phyloP scores from a whole-genome alignment of 2,888 invertebrate genomes.

The Dynastes tityus region DNA sequence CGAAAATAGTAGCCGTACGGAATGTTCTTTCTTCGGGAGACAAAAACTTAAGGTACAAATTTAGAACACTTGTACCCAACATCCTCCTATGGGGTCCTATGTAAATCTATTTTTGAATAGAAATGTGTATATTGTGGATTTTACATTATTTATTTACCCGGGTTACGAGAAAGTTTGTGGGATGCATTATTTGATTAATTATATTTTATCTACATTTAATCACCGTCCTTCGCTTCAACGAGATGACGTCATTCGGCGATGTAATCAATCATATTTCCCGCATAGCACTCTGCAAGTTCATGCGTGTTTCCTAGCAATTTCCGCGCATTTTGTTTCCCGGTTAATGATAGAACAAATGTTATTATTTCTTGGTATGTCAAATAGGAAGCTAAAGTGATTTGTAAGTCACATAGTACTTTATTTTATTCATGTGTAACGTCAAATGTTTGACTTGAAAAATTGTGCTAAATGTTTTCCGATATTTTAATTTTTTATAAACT shows the following conservation, averaged over 20 bases:
- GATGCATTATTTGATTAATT: constrained; percentile 6
- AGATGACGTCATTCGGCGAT: not conserved
- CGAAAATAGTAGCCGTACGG: constrained; percentile 19
- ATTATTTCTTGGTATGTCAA: too few relatives aligned
- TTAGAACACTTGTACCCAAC: not conserved
- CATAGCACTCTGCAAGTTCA: not conserved
- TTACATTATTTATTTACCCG: not conserved
- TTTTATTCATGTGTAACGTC: too few relatives aligned
- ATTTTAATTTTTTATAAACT: too few relatives aligned
- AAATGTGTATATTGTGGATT: not conserved
- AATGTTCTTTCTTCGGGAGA: constrained; percentile 11
- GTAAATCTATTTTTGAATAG: not conserved
- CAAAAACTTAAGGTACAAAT: not conserved
- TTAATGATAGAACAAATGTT: too few relatives aligned
- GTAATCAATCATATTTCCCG: not conserved
- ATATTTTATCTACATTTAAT: constrained; percentile 7
- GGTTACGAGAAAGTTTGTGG: not conserved
- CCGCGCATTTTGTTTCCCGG: too few relatives aligned
- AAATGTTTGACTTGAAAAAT: too few relatives aligned
- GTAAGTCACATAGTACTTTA: too few relatives aligned
- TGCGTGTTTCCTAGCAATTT: too few relatives aligned
- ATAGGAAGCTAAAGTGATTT: too few relatives aligned
- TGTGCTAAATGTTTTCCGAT: too few relatives aligned
- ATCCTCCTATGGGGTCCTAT: not conserved
- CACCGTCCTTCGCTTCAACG: not conserved